Percentiles rank a stretch among this genome's conserved stretches.
These are phyloP conservation scores for Aporrectodea caliginosa DNA, from an alignment of 1,140 invertebrate genomes.

Conservation along the genomic window DNA sequence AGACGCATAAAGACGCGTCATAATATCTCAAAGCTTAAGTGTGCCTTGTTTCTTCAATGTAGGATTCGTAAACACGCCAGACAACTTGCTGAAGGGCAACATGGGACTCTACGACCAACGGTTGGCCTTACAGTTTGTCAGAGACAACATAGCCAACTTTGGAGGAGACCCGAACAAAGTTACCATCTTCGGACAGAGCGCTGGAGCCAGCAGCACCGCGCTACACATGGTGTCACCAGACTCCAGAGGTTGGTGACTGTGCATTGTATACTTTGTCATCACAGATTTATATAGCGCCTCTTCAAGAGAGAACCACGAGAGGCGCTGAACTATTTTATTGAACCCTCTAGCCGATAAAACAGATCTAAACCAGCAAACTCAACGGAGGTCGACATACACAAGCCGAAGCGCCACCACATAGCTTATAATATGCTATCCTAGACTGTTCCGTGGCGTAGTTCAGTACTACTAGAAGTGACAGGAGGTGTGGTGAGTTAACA, in stretches of 20 bases:
- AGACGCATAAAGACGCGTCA: too few species aligned
- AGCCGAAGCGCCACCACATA: background rate
- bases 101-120: conserved; percentile 43
- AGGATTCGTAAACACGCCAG: conserved; percentile 83
- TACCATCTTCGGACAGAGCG: conserved; percentile 40
- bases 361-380: background rate
- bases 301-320: background rate
- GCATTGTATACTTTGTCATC: too few species aligned
- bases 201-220: conserved; percentile 37
- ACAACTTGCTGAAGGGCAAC: conserved; percentile 73
- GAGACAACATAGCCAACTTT: conserved; percentile 44
- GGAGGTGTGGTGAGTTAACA: too few species aligned
- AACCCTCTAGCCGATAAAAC: background rate
- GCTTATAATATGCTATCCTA: too few species aligned
- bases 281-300: background rate
- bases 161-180: conserved; percentile 40
- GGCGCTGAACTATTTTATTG: background rate
- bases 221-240: background rate
- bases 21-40: too few species aligned
- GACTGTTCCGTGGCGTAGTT: too few species aligned
- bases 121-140: conserved; percentile 42
- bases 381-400: background rate
- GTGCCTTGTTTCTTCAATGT: too few species aligned
- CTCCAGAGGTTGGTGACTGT: background rate
- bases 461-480: too few species aligned